Conservation (phyloP, 2,888 invertebrate species). For the Branchipolynoe longqiensis region DNA sequence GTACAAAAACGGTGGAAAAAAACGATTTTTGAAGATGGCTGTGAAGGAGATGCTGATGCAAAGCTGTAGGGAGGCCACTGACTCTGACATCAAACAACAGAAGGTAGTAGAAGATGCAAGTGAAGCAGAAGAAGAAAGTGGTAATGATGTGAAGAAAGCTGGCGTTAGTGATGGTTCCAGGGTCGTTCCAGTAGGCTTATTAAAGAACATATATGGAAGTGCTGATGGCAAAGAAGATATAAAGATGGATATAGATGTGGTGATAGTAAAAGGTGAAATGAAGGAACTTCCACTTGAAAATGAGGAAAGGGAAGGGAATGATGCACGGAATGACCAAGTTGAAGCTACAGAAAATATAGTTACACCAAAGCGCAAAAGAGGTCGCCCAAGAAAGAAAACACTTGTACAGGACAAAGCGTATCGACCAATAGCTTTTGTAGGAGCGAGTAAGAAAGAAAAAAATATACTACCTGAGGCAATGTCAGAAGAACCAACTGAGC, state of each 20-base stretch:
- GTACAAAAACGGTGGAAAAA: background rate
- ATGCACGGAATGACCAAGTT: background rate
- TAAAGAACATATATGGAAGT: no score
- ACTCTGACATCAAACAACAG: background rate
- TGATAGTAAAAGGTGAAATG: no score
- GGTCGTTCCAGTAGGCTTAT: no score
- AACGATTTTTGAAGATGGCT: background rate
- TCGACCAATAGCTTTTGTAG: background rate
- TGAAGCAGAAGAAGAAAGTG: slow-evolving; percentile 16
- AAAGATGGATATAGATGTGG: no score
- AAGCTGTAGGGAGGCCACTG: background rate
- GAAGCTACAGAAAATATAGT: no score
- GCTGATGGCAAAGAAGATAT: no score
- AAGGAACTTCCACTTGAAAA: no score
- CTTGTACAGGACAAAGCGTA: background rate
- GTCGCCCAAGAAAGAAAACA: background rate
- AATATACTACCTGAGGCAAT: background rate
- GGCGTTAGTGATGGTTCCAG: no score
- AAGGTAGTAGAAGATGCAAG: background rate
- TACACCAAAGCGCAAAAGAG: background rate
- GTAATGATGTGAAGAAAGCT: background rate
- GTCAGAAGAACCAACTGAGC: background rate
- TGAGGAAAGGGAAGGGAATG: background rate
- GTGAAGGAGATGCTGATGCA: slow-evolving; percentile 19
- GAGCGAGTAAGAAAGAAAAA: background rate